These are phyloP conservation scores for Calosoma granatense DNA, from an alignment of 1,140 invertebrate genomes.

Conservation along the genomic window DNA sequence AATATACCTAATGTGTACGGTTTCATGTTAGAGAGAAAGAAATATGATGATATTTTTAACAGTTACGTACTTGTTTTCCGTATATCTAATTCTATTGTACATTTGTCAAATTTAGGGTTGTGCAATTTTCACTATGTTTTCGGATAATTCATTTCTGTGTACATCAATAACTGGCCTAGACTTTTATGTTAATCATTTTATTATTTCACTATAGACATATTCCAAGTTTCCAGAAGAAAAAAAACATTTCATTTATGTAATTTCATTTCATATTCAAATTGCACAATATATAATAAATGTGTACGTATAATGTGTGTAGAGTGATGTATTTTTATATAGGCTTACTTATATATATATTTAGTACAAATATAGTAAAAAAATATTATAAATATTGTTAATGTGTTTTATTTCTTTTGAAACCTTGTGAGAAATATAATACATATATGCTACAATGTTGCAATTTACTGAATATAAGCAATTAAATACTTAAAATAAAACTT, in stretches of 20 bases:
- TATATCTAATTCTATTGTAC: conserved; percentile 8
- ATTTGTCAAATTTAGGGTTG: conserved; percentile 13
- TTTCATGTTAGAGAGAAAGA: conserved; percentile 17
- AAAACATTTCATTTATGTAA: no score
- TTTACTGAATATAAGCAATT: no score
- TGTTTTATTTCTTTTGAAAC: background rate
- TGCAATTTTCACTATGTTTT: conserved; percentile 16
- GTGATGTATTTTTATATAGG: conserved; percentile 34
- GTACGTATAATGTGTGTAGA: conserved; percentile 28
- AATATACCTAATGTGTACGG: background rate
- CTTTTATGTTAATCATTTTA: no score
- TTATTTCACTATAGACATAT: no score
- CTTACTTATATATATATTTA: conserved; percentile 31
- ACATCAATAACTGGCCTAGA: no score
- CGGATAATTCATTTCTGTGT: conserved; percentile 4
- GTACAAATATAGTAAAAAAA: conserved; percentile 27
- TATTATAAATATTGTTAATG: background rate
- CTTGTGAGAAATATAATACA: no score
- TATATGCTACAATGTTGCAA: no score
- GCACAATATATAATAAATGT: conserved; percentile 2
- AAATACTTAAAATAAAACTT: background rate
- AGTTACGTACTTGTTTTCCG: background rate
- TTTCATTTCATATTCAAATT: conserved; percentile 17
- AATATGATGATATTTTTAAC: conserved; percentile 11
- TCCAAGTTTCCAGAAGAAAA: no score